Base-by-base conservation (phyloP, 2,113 vertebrate species). In the Junco hyemalis region DNA sequence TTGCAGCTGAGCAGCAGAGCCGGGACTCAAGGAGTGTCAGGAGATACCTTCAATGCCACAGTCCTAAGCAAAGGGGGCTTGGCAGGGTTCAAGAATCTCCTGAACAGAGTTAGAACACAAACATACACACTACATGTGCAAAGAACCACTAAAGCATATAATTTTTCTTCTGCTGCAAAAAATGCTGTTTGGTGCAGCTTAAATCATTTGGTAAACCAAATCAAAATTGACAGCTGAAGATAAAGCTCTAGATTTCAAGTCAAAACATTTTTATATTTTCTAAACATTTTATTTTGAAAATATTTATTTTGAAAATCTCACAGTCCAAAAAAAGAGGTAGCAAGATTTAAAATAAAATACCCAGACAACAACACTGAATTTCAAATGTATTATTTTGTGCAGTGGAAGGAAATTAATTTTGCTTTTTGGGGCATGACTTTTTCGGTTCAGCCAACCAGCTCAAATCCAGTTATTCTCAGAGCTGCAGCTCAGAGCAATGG, bases 391-490 rank as follows among this genome's bases (percentile, higher is more conserved):
- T 59, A 15, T 88, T 92, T 78, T 74, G 60, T 60, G 64, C 86
- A 94, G 38, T 71, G 72, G 60, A 86, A 71, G 69, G 56, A 93
- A 92, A 94, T 63, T 33, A 5, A 54, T 88, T 80, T 79, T 57
- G 82, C 0, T 61, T 88, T 94, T 83, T 50, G 59, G 71, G 78
- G 81, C 95, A 93, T 64, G 90, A 85, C 40, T 81, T 89, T 83
- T 89, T 94, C 22, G 0, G 88, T 92, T 95, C 90, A 96, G 96
- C 80, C 92, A 92, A 38, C 45, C 94, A 95, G 86, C 82, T 94
- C 76, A 95, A 92, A 96, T 94, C 47, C 86, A 73, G 86, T 96
- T 96, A 96, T 77, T 80, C 50, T 90, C 71, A 77, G 85, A 94
- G 71, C 76, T 81, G 74, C 63, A 72, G 70, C 85, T 81, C 81